Percentiles rank a stretch among this genome's conserved stretches.
Evolutionary conservation across 2,888 invertebrate species (phyloP).

Genomic region (Catocala fraxini): DNA sequence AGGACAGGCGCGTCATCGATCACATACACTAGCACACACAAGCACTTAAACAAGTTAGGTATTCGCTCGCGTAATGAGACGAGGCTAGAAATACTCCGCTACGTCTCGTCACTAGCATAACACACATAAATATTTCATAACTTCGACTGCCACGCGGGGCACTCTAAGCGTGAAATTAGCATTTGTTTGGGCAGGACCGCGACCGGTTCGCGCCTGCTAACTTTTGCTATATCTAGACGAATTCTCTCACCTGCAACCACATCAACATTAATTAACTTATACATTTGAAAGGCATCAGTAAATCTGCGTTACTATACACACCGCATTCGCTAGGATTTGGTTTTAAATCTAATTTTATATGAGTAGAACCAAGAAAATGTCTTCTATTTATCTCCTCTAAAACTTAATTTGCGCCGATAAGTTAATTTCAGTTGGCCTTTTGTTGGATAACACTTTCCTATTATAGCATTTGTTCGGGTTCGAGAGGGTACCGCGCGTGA

Average conservation of each 20-base stretch:
- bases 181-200: slow-evolving; percentile 44
- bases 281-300: slow-evolving; percentile 31
- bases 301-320: slow-evolving; percentile 20
- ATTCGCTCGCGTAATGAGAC: slow-evolving; percentile 14
- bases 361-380: slow-evolving; percentile 30
- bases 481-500: slow-evolving; percentile 58
- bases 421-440: slow-evolving; percentile 52
- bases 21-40: slow-evolving; percentile 6
- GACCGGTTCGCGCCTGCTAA: slow-evolving; percentile 33
- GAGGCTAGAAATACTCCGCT: slow-evolving; percentile 4
- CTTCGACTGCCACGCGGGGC: slow-evolving; percentile 27
- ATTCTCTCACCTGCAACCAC: slow-evolving; percentile 13
- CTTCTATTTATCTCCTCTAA: slow-evolving; percentile 45
- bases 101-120: slow-evolving; percentile 28
- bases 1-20: background rate
- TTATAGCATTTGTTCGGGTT: slow-evolving; percentile 51
- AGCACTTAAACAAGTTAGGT: slow-evolving; percentile 21
- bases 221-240: slow-evolving; percentile 35
- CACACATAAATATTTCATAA: slow-evolving; percentile 35
- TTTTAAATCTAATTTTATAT: slow-evolving; percentile 13
- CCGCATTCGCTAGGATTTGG: slow-evolving; percentile 19
- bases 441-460: slow-evolving; percentile 50
- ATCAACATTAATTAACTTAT: slow-evolving; percentile 39
- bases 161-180: slow-evolving; percentile 47
- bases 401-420: slow-evolving; percentile 47